Base-by-base conservation (phyloP, 2,113 vertebrate species). In the Eclectus roratus region DNA sequence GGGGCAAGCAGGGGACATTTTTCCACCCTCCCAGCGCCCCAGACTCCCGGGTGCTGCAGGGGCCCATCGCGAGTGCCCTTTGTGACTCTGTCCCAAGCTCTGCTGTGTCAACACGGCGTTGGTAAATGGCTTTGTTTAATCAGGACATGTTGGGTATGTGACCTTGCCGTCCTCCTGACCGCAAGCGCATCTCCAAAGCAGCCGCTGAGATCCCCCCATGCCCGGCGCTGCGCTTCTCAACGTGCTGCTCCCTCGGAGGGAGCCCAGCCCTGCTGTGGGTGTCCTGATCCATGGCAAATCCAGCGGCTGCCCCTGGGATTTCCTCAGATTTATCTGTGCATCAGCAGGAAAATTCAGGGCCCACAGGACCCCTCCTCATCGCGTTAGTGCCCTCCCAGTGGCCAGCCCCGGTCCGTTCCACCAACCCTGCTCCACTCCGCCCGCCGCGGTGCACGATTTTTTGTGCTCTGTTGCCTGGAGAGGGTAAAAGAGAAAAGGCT, bases 121-220 rank as follows among this genome's bases (percentile, higher is more conserved):
- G 95, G 96, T 96, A 96, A 94, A 97, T 77, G 91, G 89, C 82
- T 97, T 92, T 97, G 96, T 97, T 97, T 97, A 93, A 96, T 93
- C 94, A 96, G 94, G 95, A 86, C 96, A 93, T 92, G 92, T 74
- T 84, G 95, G 88, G 91, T 83, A 81, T 91, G 81, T 96, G 95
- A 95, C 94, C 95, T 97, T 94, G 86, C 86, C 37, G 80, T 70
- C 53, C 90, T 88, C 39, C 9, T 29, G 63, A 84, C 29, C 81
- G 87, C 68, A 60, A 72, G 88, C 76, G 70, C 96, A 94, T 96
- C 89, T 88, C 78, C 86, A 91, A 73, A 93, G 47, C 80, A 64
- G 77, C 80, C 61, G 78, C 37, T 31, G 53, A 18, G 56, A 31
- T 68, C 89, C 61, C 61, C 79, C 63, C 47, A 21, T 89, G 69